Conservation (phyloP, 2,797 vertebrate genomes). For the Pelobates cultripes region DNA sequence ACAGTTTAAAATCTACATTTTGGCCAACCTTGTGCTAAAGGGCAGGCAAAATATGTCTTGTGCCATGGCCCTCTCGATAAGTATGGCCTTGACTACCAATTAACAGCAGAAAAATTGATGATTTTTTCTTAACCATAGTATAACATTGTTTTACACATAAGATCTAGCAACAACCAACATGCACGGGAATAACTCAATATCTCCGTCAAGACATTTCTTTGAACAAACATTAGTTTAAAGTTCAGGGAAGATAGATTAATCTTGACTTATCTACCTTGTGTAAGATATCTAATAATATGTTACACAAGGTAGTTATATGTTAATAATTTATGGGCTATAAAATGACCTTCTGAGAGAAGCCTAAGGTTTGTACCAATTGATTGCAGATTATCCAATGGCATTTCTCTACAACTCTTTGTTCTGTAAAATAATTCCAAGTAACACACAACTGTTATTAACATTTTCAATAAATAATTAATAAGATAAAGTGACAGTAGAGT, state of each 20-base stretch:
- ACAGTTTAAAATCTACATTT: too few relatives aligned
- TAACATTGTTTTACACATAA: too few relatives aligned
- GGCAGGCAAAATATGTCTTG: too few relatives aligned
- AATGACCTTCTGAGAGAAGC: slow-evolving; percentile 30
- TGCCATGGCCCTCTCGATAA: too few relatives aligned
- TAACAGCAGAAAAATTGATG: too few relatives aligned
- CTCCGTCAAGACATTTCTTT: not conserved
- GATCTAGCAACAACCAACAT: too few relatives aligned
- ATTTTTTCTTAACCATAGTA: too few relatives aligned
- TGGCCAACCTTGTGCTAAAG: too few relatives aligned
- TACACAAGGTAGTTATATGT: not conserved
- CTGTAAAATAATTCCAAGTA: too few relatives aligned
- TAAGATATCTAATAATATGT: too few relatives aligned
- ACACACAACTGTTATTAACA: not conserved
- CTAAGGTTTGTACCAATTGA: not conserved
- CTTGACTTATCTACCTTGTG: slow-evolving; percentile 9
- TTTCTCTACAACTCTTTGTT: slow-evolving; percentile 33
- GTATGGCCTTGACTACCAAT: too few relatives aligned
- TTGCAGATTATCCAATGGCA: not conserved
- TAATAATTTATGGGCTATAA: slow-evolving; percentile 27
- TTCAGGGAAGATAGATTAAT: slow-evolving; percentile 6
- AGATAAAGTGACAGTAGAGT: slow-evolving; percentile 24
- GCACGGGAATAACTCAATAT: too few relatives aligned
- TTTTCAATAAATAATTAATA: slow-evolving; percentile 18
- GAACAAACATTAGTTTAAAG: not conserved